A percentile compares a stretch with the other conserved stretches of the same genome.
Evolutionary conservation across 2,797 vertebrate species (phyloP).

Genomic region (Rhincodon typus): DNA sequence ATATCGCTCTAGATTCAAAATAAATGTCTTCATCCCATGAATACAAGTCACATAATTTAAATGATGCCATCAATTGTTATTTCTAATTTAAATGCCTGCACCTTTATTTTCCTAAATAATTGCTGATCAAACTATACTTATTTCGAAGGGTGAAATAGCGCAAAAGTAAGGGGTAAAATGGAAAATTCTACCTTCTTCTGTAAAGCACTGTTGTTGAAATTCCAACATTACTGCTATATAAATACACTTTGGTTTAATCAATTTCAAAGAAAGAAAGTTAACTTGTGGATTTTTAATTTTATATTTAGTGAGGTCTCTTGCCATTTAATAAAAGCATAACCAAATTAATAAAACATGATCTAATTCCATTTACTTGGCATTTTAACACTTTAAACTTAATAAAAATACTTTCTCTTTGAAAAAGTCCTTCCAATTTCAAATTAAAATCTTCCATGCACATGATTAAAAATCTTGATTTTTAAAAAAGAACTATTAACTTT

Average conservation of each 20-base stretch:
- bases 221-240: neutral
- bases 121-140: neutral
- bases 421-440: neutral
- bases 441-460: neutral
- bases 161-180: neutral
- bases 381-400: neutral
- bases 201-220: neutral
- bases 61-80: neutral
- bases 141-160: neutral
- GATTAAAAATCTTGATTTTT: conserved; percentile 13
- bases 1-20: neutral
- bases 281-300: neutral
- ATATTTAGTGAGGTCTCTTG: neutral
- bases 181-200: neutral
- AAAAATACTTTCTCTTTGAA: neutral
- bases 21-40: neutral
- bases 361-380: neutral
- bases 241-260: neutral
- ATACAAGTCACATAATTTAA: neutral
- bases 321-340: neutral
- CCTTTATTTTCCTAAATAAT: neutral
- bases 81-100: neutral
- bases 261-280: neutral
- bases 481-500: neutral
- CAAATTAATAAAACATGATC: neutral